phyloP scores from a whole-genome alignment of 2,113 vertebrate species.

The Chaetodon auriga region DNA sequence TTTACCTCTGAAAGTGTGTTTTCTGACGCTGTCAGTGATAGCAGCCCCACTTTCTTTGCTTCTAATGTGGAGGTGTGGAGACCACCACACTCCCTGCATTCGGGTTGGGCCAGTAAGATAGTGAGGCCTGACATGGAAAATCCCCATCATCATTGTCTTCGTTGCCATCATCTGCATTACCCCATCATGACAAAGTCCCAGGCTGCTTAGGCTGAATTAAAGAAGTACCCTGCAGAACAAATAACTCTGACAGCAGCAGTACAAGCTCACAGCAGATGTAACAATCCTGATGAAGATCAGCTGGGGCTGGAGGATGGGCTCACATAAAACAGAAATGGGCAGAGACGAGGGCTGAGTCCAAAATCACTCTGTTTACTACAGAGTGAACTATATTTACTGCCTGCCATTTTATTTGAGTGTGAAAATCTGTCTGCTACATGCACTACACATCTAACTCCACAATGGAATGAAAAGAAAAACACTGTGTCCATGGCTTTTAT shows the following conservation, averaged over 20 bases:
- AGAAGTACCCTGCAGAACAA: neutral
- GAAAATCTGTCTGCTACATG: neutral
- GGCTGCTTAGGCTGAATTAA: neutral
- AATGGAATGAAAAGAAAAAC: neutral
- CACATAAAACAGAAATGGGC: no score
- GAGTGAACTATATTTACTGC: neutral
- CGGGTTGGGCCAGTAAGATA: neutral
- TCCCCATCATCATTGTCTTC: neutral
- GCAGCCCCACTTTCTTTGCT: neutral
- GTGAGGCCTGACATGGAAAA: neutral
- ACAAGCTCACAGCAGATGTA: slow-evolving; percentile 13
- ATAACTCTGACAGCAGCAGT: neutral
- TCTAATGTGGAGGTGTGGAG: neutral
- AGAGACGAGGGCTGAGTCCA: neutral
- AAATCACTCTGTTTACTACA: neutral
- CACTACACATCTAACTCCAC: neutral
- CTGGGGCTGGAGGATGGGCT: neutral
- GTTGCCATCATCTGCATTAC: neutral
- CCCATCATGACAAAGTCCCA: neutral
- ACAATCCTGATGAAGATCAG: neutral
- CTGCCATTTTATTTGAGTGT: neutral
- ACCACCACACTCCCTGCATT: neutral
- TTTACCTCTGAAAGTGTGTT: neutral
- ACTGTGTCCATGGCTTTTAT: no score
- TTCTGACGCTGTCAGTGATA: neutral